Evolutionary conservation across 2,888 invertebrate species (phyloP).

Genomic region (Brachynemurus nebulosus): DNA sequence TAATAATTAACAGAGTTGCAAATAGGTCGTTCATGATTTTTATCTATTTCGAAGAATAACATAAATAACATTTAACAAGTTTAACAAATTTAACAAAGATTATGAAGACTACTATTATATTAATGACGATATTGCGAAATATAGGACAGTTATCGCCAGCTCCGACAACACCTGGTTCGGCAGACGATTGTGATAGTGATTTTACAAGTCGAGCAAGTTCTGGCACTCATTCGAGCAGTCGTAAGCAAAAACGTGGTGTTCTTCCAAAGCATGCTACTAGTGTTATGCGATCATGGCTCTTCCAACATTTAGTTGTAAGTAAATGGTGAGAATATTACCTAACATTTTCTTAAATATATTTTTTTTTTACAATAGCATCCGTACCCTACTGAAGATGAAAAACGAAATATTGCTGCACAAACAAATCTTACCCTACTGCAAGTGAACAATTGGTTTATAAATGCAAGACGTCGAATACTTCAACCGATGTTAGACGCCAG

Average conservation of each 20-base stretch:
- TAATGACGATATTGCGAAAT: slow-evolving; percentile 26
- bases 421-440: slow-evolving; percentile 78
- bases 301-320: slow-evolving; percentile 88
- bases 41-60: no score
- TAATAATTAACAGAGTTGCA: no score
- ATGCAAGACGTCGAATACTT: slow-evolving; percentile 77
- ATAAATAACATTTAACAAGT: no score
- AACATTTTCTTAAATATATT: slow-evolving; percentile 15
- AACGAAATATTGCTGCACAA: slow-evolving; percentile 75
- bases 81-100: no score
- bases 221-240: slow-evolving; percentile 30
- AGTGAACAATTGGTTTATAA: slow-evolving; percentile 91
- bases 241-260: slow-evolving; percentile 74
- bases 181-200: slow-evolving; percentile 41
- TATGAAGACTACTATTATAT: no score
- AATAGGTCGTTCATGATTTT: no score
- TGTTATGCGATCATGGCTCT: slow-evolving; percentile 92
- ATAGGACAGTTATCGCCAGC: slow-evolving; percentile 44
- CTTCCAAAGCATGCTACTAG: slow-evolving; percentile 92
- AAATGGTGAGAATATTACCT: background rate
- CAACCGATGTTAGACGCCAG: slow-evolving; percentile 83
- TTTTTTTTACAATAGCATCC: slow-evolving; percentile 88
- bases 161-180: slow-evolving; percentile 43
- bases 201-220: slow-evolving; percentile 27
- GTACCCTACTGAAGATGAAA: slow-evolving; percentile 91